phyloP scores from a whole-genome alignment of 2,113 vertebrate genomes.

The Salvelinus fontinalis region DNA sequence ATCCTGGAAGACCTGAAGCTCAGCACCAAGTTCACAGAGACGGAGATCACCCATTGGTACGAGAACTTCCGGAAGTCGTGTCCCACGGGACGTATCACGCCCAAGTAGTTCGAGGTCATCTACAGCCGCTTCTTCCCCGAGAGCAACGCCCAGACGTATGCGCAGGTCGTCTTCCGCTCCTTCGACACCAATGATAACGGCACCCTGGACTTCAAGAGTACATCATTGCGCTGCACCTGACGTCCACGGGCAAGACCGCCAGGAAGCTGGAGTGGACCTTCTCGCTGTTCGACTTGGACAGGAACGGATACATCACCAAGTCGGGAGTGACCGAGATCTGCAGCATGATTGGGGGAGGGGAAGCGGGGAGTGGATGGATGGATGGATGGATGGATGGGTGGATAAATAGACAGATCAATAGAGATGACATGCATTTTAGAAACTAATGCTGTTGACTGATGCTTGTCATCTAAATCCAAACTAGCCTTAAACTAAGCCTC shows the following conservation, averaged over 20 bases:
- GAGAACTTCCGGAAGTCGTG: constrained; percentile 94
- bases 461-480: too few species aligned
- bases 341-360: too few species aligned
- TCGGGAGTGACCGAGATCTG: too few species aligned
- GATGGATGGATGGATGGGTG: neutral
- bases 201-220: constrained; percentile 77
- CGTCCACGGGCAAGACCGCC: constrained; percentile 67
- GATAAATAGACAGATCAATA: too few species aligned
- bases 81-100: constrained; percentile 85
- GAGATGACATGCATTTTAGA: neutral
- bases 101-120: constrained; percentile 90
- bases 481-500: too few species aligned
- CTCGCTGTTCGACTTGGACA: constrained; percentile 93
- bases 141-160: constrained; percentile 63
- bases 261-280: constrained; percentile 83
- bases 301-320: constrained; percentile 94
- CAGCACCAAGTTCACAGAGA: constrained; percentile 71
- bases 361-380: neutral
- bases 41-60: constrained; percentile 70
- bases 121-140: constrained; percentile 87
- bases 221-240: constrained; percentile 75
- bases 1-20: constrained; percentile 73
- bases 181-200: constrained; percentile 73
- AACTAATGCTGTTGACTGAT: too few species aligned
- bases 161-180: constrained; percentile 73